These are phyloP conservation scores for Drosophila varians DNA, from an alignment of 1,140 invertebrate genomes.

Conservation along the genomic window DNA sequence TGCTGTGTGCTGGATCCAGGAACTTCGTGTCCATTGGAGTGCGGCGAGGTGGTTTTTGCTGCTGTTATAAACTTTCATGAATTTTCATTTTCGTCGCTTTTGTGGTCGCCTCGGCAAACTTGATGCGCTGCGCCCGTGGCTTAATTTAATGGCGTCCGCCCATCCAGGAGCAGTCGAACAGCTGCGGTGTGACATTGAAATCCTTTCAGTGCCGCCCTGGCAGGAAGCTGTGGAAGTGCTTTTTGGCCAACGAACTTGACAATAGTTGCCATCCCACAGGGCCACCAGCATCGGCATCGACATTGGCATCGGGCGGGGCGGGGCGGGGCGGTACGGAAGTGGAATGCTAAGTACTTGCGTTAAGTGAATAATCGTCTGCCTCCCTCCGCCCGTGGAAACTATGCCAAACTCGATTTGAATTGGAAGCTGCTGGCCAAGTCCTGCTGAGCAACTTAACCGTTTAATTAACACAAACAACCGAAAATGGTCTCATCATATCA, in stretches of 20 bases:
- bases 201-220: constrained; percentile 54
- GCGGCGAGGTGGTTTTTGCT: constrained; percentile 1
- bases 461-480: constrained; percentile 64
- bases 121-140: constrained; percentile 47
- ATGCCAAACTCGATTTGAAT: constrained; percentile 61
- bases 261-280: constrained; percentile 48
- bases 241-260: constrained; percentile 40
- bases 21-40: not conserved
- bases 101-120: constrained; percentile 57
- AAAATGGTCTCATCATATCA: constrained; percentile 9
- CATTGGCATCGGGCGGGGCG: no score
- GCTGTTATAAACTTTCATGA: constrained; percentile 61
- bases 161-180: constrained; percentile 18
- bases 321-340: not conserved
- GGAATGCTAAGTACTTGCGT: constrained; percentile 51
- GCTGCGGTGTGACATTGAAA: constrained; percentile 70
- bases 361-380: constrained; percentile 50
- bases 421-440: constrained; percentile 7
- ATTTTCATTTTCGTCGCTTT: constrained; percentile 73
- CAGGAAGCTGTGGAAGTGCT: constrained; percentile 25
- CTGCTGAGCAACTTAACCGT: constrained; percentile 44
- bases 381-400: constrained; percentile 36
- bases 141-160: constrained; percentile 63
- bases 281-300: no score
- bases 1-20: not conserved